phyloP scores from a whole-genome alignment of 2,113 vertebrate species.

The Ptyas mucosa region DNA sequence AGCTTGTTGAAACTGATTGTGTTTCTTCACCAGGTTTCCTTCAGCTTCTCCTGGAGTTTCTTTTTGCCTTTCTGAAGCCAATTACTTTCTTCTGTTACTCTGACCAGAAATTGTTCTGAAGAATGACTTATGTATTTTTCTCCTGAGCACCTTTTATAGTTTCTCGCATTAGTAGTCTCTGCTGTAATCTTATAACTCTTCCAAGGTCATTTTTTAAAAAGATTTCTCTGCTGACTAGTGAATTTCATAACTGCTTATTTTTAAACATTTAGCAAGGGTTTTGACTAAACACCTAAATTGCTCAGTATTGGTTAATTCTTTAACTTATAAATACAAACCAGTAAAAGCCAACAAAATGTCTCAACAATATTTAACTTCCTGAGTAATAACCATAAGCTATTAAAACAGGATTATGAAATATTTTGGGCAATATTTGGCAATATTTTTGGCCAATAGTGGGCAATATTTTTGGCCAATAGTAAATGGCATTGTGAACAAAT shows the following conservation, averaged over 20 bases:
- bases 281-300: background rate
- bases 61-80: background rate
- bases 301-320: background rate
- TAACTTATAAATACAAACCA: background rate
- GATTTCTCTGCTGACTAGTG: background rate
- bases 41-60: background rate
- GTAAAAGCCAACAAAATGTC: background rate
- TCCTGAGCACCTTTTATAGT: background rate
- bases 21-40: background rate
- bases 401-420: background rate
- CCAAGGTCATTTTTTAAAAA: background rate
- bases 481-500: background rate
- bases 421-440: background rate
- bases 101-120: background rate
- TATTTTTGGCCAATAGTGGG: background rate
- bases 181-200: background rate
- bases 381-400: background rate
- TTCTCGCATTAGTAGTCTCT: background rate
- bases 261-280: background rate
- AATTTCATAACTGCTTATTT: background rate
- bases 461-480: background rate
- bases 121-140: background rate
- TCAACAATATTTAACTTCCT: background rate
- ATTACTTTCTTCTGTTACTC: background rate
- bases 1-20: background rate